Percentiles rank a stretch among this genome's conserved stretches.
Evolutionary conservation across 2,797 vertebrate species (phyloP).

Genomic region (Lerista edwardsae): DNA sequence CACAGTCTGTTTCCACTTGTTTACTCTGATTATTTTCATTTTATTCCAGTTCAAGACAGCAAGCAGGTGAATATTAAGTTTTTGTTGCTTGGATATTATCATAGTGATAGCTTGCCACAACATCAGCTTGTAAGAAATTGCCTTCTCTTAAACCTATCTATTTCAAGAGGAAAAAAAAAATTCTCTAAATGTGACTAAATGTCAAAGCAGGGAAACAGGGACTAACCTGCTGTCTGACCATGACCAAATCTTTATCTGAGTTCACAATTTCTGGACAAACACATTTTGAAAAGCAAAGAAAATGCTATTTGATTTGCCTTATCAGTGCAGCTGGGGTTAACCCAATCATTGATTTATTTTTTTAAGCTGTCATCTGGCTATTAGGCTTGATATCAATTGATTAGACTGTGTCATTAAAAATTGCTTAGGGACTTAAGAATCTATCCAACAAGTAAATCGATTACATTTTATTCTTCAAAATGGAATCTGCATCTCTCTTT

Average conservation of each 20-base stretch:
- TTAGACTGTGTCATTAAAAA: constrained; percentile 70
- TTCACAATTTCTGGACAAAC: not conserved
- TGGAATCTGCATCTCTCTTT: constrained; percentile 34
- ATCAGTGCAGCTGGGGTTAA: constrained; percentile 38
- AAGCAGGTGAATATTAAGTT: constrained; percentile 82
- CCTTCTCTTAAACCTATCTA: constrained; percentile 36
- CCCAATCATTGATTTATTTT: constrained; percentile 24
- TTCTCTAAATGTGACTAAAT: not conserved
- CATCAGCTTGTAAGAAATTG: constrained; percentile 19
- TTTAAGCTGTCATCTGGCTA: constrained; percentile 55
- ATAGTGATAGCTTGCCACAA: not conserved
- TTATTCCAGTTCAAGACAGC: constrained; percentile 80
- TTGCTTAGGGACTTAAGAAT: constrained; percentile 63
- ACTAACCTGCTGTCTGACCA: not conserved
- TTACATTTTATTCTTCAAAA: constrained; percentile 54
- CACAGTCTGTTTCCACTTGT: constrained; percentile 78
- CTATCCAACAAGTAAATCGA: constrained; percentile 58
- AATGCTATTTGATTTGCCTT: not conserved
- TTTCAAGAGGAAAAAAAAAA: constrained; percentile 41
- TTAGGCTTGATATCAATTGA: constrained; percentile 63
- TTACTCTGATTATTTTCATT: constrained; percentile 69
- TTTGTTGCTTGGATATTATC: constrained; percentile 25
- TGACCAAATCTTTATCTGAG: accelerated
- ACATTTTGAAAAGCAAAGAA: constrained; percentile 8
- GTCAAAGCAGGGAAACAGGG: not conserved